Percentiles rank a stretch among this genome's conserved stretches.
Conservation (phyloP, 1,140 invertebrate genomes). For the Pentalonia nigronervosa region DNA sequence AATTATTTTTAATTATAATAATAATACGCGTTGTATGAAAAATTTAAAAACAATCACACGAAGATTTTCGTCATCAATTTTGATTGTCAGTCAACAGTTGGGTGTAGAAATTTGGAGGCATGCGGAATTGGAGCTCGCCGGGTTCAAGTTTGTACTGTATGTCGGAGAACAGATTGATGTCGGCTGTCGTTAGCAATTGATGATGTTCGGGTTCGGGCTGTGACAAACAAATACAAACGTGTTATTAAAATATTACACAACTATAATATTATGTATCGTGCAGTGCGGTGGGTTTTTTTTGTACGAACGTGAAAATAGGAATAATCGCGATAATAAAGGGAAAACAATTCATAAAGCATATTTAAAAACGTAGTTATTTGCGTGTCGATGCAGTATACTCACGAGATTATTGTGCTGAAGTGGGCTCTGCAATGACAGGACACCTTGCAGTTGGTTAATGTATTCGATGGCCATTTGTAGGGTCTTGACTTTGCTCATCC, state of each 20-base stretch:
- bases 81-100: conserved; percentile 52
- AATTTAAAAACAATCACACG: neutral
- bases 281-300: too few species aligned
- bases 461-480: conserved; percentile 65
- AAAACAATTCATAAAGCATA: neutral
- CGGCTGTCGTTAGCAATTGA: conserved; percentile 38
- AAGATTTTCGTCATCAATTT: conserved; percentile 20
- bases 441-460: conserved; percentile 64
- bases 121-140: conserved; percentile 45
- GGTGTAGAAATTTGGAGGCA: conserved; percentile 47
- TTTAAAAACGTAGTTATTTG: neutral
- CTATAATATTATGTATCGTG: neutral
- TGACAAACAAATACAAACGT: neutral
- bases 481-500: conserved; percentile 66
- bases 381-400: neutral
- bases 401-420: neutral
- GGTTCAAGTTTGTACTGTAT: conserved; percentile 50
- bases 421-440: conserved; percentile 60
- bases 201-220: conserved; percentile 6
- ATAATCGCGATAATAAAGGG: neutral
- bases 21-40: neutral
- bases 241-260: neutral
- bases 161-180: conserved; percentile 47
- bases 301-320: neutral
- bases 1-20: conserved; percentile 23